phyloP scores from a whole-genome alignment of 2,797 vertebrate species.

The Rhynchonycteris naso region DNA sequence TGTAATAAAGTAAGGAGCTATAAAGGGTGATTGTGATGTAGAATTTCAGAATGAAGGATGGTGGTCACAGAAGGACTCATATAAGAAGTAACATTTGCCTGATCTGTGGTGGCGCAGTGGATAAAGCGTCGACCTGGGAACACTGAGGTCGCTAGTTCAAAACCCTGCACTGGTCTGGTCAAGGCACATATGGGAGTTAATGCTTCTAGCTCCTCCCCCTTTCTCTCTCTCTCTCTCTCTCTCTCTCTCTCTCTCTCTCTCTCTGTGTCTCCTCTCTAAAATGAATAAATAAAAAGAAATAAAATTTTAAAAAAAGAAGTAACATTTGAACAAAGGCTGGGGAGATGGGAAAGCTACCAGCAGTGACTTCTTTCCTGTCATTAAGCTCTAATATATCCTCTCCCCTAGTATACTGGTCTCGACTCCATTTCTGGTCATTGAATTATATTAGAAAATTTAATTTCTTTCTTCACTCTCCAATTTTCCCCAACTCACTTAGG shows the following conservation, averaged over 20 bases:
- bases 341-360: neutral
- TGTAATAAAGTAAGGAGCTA: neutral
- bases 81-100: neutral
- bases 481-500: neutral
- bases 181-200: too few relatives aligned
- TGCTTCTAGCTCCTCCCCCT: too few relatives aligned
- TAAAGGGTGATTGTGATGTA: neutral
- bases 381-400: neutral
- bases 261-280: too few relatives aligned
- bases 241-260: too few relatives aligned
- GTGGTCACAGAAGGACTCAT: neutral
- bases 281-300: too few relatives aligned
- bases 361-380: neutral
- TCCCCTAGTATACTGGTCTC: neutral
- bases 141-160: too few relatives aligned
- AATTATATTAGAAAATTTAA: neutral
- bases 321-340: neutral
- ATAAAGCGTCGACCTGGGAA: too few relatives aligned
- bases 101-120: too few relatives aligned
- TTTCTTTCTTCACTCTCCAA: neutral
- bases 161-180: too few relatives aligned
- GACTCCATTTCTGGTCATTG: neutral
- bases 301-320: too few relatives aligned
- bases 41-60: neutral
- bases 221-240: too few relatives aligned